These are phyloP conservation scores for Redunca redunca DNA, from an alignment of 2,113 vertebrate species.

Conservation along the genomic window DNA sequence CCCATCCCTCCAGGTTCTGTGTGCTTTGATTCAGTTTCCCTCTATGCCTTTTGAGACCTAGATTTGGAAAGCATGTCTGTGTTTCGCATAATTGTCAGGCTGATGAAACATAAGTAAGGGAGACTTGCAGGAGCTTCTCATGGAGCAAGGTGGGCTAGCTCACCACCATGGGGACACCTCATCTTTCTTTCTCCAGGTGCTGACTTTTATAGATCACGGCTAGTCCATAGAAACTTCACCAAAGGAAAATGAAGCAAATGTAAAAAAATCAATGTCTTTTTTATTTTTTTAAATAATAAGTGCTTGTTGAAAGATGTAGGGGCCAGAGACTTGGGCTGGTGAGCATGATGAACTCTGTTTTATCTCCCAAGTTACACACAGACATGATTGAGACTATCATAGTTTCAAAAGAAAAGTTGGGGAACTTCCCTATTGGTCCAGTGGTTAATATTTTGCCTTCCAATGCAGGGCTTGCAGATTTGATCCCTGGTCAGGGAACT, in stretches of 20 bases:
- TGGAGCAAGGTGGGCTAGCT: background rate
- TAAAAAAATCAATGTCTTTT: background rate
- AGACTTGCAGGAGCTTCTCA: background rate
- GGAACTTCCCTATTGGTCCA: background rate
- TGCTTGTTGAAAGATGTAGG: background rate
- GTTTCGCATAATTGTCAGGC: background rate
- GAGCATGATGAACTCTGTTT: background rate
- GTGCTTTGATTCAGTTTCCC: background rate
- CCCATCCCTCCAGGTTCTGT: background rate
- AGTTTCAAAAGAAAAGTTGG: background rate
- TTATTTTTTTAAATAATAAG: background rate
- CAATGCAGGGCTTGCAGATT: background rate
- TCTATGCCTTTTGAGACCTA: background rate
- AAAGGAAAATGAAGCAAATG: background rate
- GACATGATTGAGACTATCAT: background rate
- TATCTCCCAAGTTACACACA: background rate
- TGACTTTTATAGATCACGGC: background rate
- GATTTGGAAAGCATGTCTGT: background rate
- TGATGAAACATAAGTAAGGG: background rate
- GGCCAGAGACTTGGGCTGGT: background rate
- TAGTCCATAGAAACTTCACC: background rate
- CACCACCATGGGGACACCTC: background rate
- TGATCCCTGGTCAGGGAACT: background rate
- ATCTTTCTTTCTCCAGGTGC: background rate
- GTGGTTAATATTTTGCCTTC: background rate